Evolutionary conservation across 2,888 invertebrate genomes (phyloP), one percentile per base, ranked within the genome.

Genomic region (Phragmatobia fuliginosa): DNA sequence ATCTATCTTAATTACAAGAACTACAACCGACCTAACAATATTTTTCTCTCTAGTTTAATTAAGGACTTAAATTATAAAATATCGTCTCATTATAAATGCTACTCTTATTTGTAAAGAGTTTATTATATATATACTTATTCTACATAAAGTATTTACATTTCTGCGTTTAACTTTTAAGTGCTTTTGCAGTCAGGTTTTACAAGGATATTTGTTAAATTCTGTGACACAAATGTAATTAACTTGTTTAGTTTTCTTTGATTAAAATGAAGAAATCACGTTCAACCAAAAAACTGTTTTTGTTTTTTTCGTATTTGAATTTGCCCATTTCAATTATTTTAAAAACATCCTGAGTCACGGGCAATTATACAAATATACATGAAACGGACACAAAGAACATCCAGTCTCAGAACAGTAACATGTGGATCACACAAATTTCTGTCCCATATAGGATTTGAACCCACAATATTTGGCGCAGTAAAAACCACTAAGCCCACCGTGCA

Each of bases 91-190:
- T 52, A 7, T 49, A 49, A 6, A 52, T 52, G 25, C 49, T 31
- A 25, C 28, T 62, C 41, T 56, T 64, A 36, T 64, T 56, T 52
- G 56, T 61, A 38, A 28, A n/a, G 6, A 38, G 49, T 28, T 70
- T 67, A 21, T 33, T 61, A 59, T 64, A 33, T 41, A 49, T 21
- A 59, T 68, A 60, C 49, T 64, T 59, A 45, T 49, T 33, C 18
- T 68, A 70, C 70, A 63, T 73, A 71, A 73, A 78, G 70, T n/a
- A n/a, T n/a, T n/a, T 68, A 76, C 72, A 79, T 77, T 77, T 74
- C 68, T 78, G 78, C 75, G 81, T 85, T 87, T 78, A 85, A 87
- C 82, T 85, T 86, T 87, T 78, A 85, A 87, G 83, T 80, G 83
- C 79, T 85, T 85, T 70, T 76, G 82, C 81, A 81, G 84, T 83